Evolutionary conservation across 2,797 vertebrate species (phyloP).

Genomic region (Parotocinclus haroldoi): DNA sequence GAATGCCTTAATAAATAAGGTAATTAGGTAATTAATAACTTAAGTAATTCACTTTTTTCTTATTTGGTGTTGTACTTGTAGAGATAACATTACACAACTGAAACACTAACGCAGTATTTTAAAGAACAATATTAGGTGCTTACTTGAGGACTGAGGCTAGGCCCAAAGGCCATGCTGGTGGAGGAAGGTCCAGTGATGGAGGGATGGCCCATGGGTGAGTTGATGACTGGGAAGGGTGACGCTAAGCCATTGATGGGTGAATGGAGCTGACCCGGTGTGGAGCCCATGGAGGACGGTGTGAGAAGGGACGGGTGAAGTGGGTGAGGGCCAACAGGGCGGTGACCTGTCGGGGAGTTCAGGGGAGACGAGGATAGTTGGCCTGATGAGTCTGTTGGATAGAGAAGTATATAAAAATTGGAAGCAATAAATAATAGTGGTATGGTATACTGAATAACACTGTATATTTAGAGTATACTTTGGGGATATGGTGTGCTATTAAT

Average conservation of each 20-base stretch:
- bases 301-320: constrained; percentile 71
- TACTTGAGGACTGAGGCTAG: constrained; percentile 78
- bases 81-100: no score
- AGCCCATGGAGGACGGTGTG: constrained; percentile 64
- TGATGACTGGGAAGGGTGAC: constrained; percentile 81
- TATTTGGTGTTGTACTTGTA: no score
- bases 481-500: no score
- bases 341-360: constrained; percentile 68
- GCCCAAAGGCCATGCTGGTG: constrained; percentile 71
- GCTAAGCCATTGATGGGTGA: constrained; percentile 77
- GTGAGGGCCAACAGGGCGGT: constrained; percentile 65
- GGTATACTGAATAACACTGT: no score
- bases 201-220: constrained; percentile 75
- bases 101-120: not conserved
- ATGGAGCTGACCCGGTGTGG: constrained; percentile 73
- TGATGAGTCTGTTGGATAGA: constrained; percentile 70
- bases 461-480: no score
- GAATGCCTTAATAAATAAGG: no score
- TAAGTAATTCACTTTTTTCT: no score
- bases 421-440: no score
- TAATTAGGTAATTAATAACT: no score
- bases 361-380: constrained; percentile 73
- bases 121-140: constrained; percentile 36
- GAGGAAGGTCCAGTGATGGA: constrained; percentile 74
- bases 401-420: constrained; percentile 7